Conservation (phyloP, 2,113 vertebrate species). For the Cacatua alba region DNA sequence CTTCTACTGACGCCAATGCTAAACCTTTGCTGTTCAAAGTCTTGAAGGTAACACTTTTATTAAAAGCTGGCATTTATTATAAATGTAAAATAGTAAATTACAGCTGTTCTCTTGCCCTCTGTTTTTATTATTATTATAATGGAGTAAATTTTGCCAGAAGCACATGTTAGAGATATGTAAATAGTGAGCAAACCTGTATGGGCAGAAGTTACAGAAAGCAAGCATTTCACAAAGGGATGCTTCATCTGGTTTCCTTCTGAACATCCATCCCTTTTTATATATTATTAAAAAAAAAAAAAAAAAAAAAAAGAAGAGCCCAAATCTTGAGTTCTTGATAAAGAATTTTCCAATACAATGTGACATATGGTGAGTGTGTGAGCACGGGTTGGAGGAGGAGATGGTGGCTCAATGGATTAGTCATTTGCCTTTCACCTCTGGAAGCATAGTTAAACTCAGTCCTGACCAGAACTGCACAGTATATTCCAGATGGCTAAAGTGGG, state of each 20-base stretch:
- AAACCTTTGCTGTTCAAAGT: neutral
- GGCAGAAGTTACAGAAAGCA: neutral
- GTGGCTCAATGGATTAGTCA: slow-evolving; percentile 57
- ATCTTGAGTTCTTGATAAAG: neutral
- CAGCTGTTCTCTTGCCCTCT: neutral
- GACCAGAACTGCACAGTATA: slow-evolving; percentile 11
- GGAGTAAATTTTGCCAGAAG: neutral
- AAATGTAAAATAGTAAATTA: neutral
- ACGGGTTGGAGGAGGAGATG: slow-evolving; percentile 62
- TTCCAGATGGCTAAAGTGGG: slow-evolving; percentile 67
- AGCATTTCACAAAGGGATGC: neutral
- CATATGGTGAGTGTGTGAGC: slow-evolving; percentile 39
- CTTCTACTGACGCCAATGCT: neutral
- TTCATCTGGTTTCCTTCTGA: slow-evolving; percentile 1
- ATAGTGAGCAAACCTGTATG: neutral
- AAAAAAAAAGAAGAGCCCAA: neutral
- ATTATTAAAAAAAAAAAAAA: neutral
- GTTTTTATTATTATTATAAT: neutral
- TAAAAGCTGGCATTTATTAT: neutral
- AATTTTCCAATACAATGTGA: slow-evolving; percentile 28
- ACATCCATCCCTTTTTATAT: neutral
- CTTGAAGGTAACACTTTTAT: neutral
- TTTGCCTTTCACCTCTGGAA: slow-evolving; percentile 63
- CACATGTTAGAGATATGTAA: neutral
- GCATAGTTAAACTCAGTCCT: slow-evolving; percentile 42